Conservation (phyloP, 2,113 vertebrate species). For the Carassius gibelio region DNA sequence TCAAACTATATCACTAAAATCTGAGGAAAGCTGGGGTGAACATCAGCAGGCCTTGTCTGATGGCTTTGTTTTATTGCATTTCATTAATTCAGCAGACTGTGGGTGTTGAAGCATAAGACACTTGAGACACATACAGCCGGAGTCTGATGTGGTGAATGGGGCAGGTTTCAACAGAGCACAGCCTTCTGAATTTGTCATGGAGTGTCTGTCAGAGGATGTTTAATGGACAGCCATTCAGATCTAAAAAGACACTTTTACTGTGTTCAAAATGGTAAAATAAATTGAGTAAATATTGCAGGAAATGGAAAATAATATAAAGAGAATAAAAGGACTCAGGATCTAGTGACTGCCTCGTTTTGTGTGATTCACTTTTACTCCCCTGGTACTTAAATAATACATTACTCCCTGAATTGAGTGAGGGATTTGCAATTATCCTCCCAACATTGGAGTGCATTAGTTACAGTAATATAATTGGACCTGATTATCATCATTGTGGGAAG, state of each 20-base stretch:
- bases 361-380: neutral
- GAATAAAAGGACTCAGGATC: neutral
- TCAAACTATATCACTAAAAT: neutral
- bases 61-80: slow-evolving; percentile 16
- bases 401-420: neutral
- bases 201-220: neutral
- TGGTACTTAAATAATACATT: slow-evolving; percentile 1
- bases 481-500: neutral
- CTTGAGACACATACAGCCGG: slow-evolving; percentile 12
- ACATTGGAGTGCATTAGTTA: neutral
- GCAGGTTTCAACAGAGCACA: neutral
- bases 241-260: neutral
- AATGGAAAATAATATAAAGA: neutral
- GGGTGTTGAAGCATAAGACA: slow-evolving; percentile 12
- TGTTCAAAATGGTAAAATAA: neutral
- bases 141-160: slow-evolving; percentile 9
- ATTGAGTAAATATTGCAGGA: neutral
- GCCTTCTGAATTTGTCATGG: slow-evolving; percentile 6
- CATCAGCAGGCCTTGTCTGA: neutral
- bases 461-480: neutral
- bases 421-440: neutral
- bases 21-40: neutral
- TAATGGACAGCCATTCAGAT: neutral
- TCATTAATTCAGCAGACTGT: slow-evolving; percentile 3
- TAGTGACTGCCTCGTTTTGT: neutral